These are phyloP conservation scores for Drosophila murphyi DNA, from an alignment of 1,140 invertebrate genomes.

Conservation along the genomic window DNA sequence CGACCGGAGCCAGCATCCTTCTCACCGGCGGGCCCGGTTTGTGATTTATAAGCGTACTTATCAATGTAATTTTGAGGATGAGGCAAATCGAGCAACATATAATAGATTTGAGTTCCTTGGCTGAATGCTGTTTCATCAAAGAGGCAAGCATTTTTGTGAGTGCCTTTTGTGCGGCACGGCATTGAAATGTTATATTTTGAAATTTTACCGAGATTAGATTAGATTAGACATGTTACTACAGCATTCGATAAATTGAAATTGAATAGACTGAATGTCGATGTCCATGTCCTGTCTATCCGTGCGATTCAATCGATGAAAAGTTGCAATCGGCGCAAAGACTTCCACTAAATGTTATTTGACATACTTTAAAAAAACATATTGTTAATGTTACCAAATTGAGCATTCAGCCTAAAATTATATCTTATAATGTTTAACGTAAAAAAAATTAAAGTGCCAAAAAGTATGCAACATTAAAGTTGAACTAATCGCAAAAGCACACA, in stretches of 20 bases:
- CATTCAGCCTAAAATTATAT: conserved; percentile 13
- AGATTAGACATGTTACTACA: conserved; percentile 76
- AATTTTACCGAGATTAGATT: conserved; percentile 70
- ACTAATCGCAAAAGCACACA: conserved; percentile 37
- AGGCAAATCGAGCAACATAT: conserved; percentile 49
- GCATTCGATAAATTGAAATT: conserved; percentile 77
- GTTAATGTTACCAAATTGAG: too few species aligned
- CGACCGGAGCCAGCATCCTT: conserved; percentile 1
- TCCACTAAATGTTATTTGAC: conserved; percentile 1
- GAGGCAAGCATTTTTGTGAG: conserved; percentile 23
- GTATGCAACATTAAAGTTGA: conserved; percentile 65
- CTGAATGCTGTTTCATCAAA: conserved; percentile 67
- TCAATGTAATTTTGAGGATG: conserved; percentile 63
- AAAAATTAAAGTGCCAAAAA: conserved; percentile 39
- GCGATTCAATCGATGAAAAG: conserved; percentile 7
- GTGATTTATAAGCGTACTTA: conserved; percentile 82
- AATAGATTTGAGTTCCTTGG: conserved; percentile 60
- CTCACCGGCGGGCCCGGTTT: conserved; percentile 50
- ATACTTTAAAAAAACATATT: background rate
- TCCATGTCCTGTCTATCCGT: background rate
- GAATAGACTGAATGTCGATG: conserved; percentile 48
- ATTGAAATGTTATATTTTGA: conserved; percentile 77
- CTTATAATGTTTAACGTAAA: background rate
- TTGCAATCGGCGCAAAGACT: too few species aligned
- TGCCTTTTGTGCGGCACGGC: conserved; percentile 47